A percentile compares a stretch with the other conserved stretches of the same genome.
Evolutionary conservation across 2,797 vertebrate genomes (phyloP).

Genomic region (Smutsia temminckii): DNA sequence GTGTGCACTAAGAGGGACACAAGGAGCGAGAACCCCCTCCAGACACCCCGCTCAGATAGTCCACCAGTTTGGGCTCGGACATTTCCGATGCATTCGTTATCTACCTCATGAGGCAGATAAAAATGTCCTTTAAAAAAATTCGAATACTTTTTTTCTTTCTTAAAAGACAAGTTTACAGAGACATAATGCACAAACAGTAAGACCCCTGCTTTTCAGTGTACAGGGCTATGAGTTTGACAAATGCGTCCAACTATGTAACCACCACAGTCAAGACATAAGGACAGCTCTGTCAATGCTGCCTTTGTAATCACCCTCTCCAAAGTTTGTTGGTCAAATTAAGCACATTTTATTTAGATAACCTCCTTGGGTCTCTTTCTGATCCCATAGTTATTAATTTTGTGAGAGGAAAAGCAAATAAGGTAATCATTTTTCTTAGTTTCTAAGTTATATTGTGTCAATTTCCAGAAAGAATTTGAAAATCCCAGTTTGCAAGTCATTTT

Average conservation of each 20-base stretch:
- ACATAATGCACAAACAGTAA: not conserved
- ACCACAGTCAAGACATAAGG: not conserved
- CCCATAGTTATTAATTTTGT: not conserved
- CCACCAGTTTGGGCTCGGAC: not conserved
- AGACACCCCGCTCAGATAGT: not conserved
- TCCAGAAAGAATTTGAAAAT: slow-evolving; percentile 41
- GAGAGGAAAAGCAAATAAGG: not conserved
- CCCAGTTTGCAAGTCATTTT: not conserved
- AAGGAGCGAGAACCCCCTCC: not conserved
- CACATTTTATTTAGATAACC: not conserved
- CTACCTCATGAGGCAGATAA: not conserved
- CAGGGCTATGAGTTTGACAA: not conserved
- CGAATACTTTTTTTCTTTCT: not conserved
- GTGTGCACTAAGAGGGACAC: not conserved
- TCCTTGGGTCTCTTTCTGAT: not conserved
- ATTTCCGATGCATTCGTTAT: not conserved
- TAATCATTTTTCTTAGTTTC: slow-evolving; percentile 13
- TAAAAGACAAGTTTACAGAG: not conserved
- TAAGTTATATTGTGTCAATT: slow-evolving; percentile 46
- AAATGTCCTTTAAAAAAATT: not conserved
- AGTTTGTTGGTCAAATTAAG: not conserved
- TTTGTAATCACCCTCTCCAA: not conserved
- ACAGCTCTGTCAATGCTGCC: not conserved
- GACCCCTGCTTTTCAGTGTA: not conserved
- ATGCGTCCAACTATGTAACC: not conserved